phyloP scores from a whole-genome alignment of 1,140 invertebrate genomes.

The Zaprionus davidi region DNA sequence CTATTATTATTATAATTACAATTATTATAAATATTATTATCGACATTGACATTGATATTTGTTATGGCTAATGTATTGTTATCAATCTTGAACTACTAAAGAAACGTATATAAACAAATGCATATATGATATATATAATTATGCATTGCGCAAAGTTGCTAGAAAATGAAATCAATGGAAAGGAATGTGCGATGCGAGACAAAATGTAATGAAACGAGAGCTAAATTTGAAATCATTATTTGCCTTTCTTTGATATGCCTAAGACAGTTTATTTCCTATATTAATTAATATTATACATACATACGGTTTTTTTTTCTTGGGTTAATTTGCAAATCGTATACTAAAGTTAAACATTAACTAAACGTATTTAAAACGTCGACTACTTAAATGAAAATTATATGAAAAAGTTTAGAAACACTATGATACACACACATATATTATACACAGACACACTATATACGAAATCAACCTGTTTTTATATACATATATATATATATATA shows the following conservation, averaged over 20 bases:
- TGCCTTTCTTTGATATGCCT: conserved; percentile 7
- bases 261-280: background rate
- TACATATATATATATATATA: conserved; percentile 22
- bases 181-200: background rate
- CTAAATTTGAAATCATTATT: conserved; percentile 17
- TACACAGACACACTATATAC: conserved; percentile 8
- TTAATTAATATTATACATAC: conserved; percentile 4
- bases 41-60: conserved; percentile 77
- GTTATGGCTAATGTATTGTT: conserved; percentile 82
- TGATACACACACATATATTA: conserved; percentile 6
- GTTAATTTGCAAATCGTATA: conserved; percentile 24
- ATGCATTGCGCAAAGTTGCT: conserved; percentile 53
- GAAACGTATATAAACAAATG: conserved; percentile 40
- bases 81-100: conserved; percentile 64
- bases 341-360: conserved; percentile 42
- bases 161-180: conserved; percentile 9
- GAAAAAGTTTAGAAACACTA: conserved; percentile 43
- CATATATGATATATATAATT: conserved; percentile 5
- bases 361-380: conserved; percentile 37
- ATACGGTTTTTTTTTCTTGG: conserved; percentile 17
- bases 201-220: conserved; percentile 7
- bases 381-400: conserved; percentile 41
- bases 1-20: conserved; percentile 52
- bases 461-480: conserved; percentile 40
- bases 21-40: conserved; percentile 45